phyloP scores from a whole-genome alignment of 2,797 vertebrate genomes.

The Oreochromis grahami region DNA sequence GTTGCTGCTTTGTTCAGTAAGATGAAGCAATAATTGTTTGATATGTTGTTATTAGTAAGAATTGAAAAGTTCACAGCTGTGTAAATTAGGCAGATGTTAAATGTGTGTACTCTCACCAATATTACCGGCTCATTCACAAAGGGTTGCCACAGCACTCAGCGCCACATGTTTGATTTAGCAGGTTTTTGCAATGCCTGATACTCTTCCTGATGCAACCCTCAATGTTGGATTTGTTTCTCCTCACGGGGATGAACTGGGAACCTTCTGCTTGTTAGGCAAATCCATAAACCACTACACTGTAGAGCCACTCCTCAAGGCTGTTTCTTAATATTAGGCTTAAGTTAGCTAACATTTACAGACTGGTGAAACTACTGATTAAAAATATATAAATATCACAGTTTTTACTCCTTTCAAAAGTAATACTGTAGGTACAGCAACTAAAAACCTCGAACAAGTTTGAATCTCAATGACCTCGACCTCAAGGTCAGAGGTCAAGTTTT shows the following conservation, averaged over 20 bases:
- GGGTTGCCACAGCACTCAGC: background rate
- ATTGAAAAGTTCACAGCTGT: background rate
- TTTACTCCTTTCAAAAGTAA: background rate
- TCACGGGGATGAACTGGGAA: background rate
- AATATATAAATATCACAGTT: background rate
- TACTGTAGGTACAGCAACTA: accelerated
- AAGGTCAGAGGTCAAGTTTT: background rate
- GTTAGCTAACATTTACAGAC: background rate
- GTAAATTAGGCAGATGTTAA: background rate
- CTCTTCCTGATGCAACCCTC: background rate
- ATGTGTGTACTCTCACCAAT: background rate
- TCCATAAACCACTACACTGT: background rate
- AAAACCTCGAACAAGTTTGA: background rate
- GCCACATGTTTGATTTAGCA: background rate
- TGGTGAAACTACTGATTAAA: background rate
- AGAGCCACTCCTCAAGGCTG: accelerated
- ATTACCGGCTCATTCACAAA: background rate
- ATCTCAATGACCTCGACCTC: background rate
- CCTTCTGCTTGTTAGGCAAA: background rate
- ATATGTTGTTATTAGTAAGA: background rate
- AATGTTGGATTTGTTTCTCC: background rate
- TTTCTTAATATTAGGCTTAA: background rate
- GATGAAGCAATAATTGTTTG: background rate
- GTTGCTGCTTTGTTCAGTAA: background rate
- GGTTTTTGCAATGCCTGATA: background rate